Conservation (phyloP, 2,113 vertebrate species). For the Dendropsophus ebraccatus region DNA sequence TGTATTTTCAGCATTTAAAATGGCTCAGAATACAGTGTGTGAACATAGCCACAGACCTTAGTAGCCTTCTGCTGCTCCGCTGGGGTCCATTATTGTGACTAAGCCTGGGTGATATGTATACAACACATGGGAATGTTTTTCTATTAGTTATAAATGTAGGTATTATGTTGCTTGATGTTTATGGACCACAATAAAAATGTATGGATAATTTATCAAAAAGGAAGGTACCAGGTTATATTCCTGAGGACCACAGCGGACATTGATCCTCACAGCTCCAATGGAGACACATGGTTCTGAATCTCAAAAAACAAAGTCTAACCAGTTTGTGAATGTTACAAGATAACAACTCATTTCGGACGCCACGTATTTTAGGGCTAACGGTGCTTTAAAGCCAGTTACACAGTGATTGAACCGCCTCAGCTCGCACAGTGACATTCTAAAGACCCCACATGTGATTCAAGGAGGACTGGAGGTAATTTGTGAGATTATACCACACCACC, state of each 20-base stretch:
- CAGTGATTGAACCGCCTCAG: conserved; percentile 19
- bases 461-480: conserved; percentile 20
- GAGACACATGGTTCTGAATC: neutral
- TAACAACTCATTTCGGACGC: neutral
- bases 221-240: neutral
- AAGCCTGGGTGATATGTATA: neutral
- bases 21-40: neutral
- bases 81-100: neutral
- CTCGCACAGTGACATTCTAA: conserved; percentile 15
- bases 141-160: neutral
- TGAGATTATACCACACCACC: conserved; percentile 41
- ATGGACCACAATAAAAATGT: neutral
- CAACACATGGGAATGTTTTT: no score
- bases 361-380: conserved; percentile 3
- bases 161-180: neutral
- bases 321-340: conserved; percentile 37
- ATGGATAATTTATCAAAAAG: neutral
- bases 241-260: no score
- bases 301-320: neutral
- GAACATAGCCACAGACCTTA: neutral
- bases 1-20: no score
- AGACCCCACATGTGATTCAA: conserved; percentile 13
- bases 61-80: neutral
- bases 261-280: neutral
- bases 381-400: conserved; percentile 16